A percentile compares a stretch with the other conserved stretches of the same genome.
Conservation (phyloP, 2,797 vertebrate genomes). For the Micrastur ruficollis region DNA sequence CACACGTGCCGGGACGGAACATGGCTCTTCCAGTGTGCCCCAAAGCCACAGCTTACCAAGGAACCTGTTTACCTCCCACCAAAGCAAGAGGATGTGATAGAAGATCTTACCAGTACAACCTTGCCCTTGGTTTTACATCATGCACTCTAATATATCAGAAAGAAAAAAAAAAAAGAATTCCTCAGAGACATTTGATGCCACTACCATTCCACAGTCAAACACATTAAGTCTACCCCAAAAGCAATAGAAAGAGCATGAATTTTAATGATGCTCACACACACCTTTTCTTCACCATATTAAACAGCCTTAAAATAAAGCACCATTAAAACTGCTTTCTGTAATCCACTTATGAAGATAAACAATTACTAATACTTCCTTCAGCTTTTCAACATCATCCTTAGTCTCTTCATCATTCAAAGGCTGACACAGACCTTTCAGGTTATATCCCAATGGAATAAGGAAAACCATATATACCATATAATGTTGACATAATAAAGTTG, state of each 20-base stretch:
- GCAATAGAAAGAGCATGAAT: neutral
- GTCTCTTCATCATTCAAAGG: neutral
- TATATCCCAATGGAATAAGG: neutral
- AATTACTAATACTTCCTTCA: neutral
- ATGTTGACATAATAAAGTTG: neutral
- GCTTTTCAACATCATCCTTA: neutral
- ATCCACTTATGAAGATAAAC: neutral
- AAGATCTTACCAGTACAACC: neutral
- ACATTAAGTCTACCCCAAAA: neutral
- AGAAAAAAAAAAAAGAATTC: neutral
- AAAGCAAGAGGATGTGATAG: neutral
- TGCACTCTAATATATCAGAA: neutral
- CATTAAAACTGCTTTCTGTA: neutral
- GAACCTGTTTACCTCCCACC: neutral
- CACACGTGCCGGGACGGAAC: rapidly evolving
- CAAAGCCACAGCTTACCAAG: neutral
- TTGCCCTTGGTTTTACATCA: neutral
- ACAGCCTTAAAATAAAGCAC: neutral
- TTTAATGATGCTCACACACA: neutral
- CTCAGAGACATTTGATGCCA: neutral
- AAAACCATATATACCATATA: neutral
- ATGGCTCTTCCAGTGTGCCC: rapidly evolving
- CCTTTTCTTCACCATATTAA: neutral
- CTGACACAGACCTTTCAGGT: neutral
- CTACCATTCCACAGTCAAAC: neutral